Conservation (phyloP, 2,797 vertebrate genomes). For the Pogoniulus pusillus region DNA sequence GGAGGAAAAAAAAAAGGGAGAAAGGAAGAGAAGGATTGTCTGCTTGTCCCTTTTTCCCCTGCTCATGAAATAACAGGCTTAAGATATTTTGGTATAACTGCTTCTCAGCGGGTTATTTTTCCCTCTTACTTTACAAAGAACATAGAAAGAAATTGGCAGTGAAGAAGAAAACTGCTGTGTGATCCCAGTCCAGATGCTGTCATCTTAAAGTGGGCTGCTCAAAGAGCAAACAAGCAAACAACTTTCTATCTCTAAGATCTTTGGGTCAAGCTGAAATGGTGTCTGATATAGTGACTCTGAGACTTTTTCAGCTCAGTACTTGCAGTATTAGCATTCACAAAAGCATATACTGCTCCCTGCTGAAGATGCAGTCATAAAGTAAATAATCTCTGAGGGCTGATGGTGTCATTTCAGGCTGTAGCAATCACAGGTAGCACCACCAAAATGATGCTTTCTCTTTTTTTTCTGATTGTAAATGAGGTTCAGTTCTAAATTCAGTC, state of each 20-base stretch:
- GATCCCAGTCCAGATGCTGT: not conserved
- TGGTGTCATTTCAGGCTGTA: not conserved
- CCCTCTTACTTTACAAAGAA: not conserved
- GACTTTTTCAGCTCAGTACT: not conserved
- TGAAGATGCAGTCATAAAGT: not conserved
- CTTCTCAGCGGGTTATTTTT: constrained; percentile 17
- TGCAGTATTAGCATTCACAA: not conserved
- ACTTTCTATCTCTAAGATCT: not conserved
- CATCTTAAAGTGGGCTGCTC: not conserved
- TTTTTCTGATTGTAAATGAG: not conserved
- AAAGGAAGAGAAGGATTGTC: not conserved
- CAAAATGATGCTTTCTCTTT: not conserved
- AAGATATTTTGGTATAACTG: constrained; percentile 10
- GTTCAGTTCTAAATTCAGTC: not conserved
- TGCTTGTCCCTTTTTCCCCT: not conserved
- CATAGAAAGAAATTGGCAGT: not conserved
- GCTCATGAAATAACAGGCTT: constrained; percentile 33
- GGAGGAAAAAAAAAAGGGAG: not conserved
- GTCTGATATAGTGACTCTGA: not conserved
- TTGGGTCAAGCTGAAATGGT: not conserved
- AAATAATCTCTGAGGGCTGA: not conserved
- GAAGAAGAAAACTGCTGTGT: not conserved
- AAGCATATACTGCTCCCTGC: not conserved
- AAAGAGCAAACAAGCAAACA: not conserved
- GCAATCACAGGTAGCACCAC: not conserved